These are phyloP conservation scores for Neosilurus hyrtlii DNA, from an alignment of 2,797 vertebrate species.

Conservation along the genomic window DNA sequence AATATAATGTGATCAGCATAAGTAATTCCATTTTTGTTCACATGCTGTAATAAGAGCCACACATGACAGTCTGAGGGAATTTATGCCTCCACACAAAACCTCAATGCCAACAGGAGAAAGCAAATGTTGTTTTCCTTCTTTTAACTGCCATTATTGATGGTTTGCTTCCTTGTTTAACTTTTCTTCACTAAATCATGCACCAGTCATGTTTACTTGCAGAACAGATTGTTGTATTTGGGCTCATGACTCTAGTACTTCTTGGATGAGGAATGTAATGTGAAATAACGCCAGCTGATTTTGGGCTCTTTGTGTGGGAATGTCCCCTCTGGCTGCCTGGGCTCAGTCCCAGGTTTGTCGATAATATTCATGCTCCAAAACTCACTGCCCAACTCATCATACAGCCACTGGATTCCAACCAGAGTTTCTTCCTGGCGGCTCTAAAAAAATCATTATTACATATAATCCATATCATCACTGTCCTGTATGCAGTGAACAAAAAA, in stretches of 20 bases:
- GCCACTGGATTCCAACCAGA: slow-evolving; percentile 32
- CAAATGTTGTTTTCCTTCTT: slow-evolving; percentile 67
- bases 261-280: slow-evolving; percentile 50
- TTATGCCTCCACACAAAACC: slow-evolving; percentile 63
- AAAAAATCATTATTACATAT: slow-evolving; percentile 44
- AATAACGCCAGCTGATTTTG: slow-evolving; percentile 44
- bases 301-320: slow-evolving; percentile 44
- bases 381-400: slow-evolving; percentile 29
- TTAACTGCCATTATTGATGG: slow-evolving; percentile 56
- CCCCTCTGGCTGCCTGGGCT: slow-evolving; percentile 51
- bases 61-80: slow-evolving; percentile 35
- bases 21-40: slow-evolving; percentile 47
- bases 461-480: slow-evolving; percentile 27
- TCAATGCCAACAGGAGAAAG: slow-evolving; percentile 68
- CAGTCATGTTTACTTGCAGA: slow-evolving; percentile 53
- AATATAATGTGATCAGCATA: slow-evolving; percentile 38
- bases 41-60: slow-evolving; percentile 52
- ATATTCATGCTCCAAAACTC: slow-evolving; percentile 51
- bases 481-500: background rate
- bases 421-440: slow-evolving; percentile 38
- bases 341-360: slow-evolving; percentile 54
- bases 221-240: slow-evolving; percentile 61
- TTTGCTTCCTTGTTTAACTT: slow-evolving; percentile 65
- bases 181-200: slow-evolving; percentile 65
- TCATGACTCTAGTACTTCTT: slow-evolving; percentile 37